Conservation (phyloP, 2,888 invertebrate species). For the Hirtodrosophila cameraria region DNA sequence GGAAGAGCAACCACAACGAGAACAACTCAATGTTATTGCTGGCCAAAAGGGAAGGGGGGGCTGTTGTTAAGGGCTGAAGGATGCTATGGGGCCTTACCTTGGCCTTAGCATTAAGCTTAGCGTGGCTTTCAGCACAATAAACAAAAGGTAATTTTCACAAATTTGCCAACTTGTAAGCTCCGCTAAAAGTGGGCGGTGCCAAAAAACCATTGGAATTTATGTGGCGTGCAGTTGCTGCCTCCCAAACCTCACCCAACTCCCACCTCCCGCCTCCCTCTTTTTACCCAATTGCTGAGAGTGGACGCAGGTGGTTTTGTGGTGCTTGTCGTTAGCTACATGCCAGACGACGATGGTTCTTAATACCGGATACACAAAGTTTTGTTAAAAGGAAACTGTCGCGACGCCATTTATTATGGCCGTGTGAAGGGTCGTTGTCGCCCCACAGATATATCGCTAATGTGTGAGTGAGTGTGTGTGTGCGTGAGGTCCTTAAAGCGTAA, state of each 20-base stretch:
- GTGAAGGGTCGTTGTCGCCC: constrained; percentile 78
- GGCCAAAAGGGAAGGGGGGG: constrained; percentile 20
- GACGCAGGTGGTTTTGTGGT: constrained; percentile 79
- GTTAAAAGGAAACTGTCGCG: constrained; percentile 82
- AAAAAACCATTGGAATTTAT: constrained; percentile 80
- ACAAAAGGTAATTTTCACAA: constrained; percentile 83
- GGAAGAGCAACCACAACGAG: constrained; percentile 44
- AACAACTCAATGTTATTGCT: constrained; percentile 67
- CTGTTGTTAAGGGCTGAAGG: constrained; percentile 18
- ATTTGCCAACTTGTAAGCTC: constrained; percentile 82
- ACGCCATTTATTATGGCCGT: constrained; percentile 82
- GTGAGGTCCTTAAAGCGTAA: constrained; percentile 46
- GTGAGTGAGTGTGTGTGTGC: constrained; percentile 42
- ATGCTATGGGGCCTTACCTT: constrained; percentile 50
- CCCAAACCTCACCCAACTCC: not conserved
- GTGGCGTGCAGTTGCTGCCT: constrained; percentile 71
- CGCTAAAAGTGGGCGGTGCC: constrained; percentile 63
- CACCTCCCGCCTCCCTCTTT: not conserved
- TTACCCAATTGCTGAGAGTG: constrained; percentile 60
- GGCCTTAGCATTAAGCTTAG: constrained; percentile 72
- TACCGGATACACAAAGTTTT: constrained; percentile 73
- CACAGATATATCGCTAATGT: constrained; percentile 72
- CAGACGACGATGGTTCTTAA: constrained; percentile 74
- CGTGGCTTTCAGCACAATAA: constrained; percentile 79
- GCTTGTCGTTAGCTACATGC: constrained; percentile 50